Evolutionary conservation across 2,113 vertebrate genomes (phyloP), one percentile per base, ranked within the genome.

Genomic region (Podarcis raffonei): DNA sequence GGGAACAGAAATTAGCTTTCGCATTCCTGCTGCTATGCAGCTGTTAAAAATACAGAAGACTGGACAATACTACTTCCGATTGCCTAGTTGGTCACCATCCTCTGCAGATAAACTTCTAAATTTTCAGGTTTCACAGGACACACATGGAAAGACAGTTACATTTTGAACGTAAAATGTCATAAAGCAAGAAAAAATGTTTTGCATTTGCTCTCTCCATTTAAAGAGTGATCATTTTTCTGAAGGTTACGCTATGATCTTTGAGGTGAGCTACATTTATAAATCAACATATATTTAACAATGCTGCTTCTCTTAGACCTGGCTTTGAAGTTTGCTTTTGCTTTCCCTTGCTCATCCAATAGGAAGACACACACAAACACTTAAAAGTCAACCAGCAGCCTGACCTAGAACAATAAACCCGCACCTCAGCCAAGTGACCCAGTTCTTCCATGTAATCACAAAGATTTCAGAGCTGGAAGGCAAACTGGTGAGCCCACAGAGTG

Each of bases 261-360:
- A 93, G 87, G 37, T 89, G 89, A 85, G 12, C 39, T 23, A 89
- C n/a, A 81, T 88, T 90, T 87, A 90, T 89, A 90, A 93, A 90
- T 75, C 76, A 59, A 92, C 90, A 94, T 86, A 87, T 80, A 95
- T 94, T 93, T 92, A 6, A 66, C 72, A 37, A 62, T 37, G 85
- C 84, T 68, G 23, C 78, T 62, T 90, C 65, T 91, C 79, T 84
- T 95, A 91, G 91, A 90, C 86, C 84, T 1, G 3, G 81, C 81
- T 93, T 92, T 82, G 75, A 92, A 92, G 94, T 88, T 35, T 66
- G 81, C 0, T 80, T 88, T 94, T 95, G 69, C 75, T 89, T 92
- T 93, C 86, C 20, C 62, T 23, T 87, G 42, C 27, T 87, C 80
- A 77, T 79, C 92, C 87, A 87, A 89, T 83, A 87, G 78, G 86